Conservation (phyloP, 2,113 vertebrate genomes). For the Rattus rattus region DNA sequence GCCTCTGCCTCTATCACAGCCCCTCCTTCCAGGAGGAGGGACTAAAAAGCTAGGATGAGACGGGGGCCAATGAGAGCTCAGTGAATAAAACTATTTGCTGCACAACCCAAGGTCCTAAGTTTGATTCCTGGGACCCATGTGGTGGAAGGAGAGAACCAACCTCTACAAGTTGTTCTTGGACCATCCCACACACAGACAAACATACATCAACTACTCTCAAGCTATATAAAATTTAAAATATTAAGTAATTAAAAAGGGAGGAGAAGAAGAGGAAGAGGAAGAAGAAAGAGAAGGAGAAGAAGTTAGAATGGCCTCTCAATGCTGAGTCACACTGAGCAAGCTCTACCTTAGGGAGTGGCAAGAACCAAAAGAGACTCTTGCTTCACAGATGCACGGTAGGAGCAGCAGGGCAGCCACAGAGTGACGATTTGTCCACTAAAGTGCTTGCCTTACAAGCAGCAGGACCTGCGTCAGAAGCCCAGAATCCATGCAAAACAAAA, state of each 20-base stretch:
- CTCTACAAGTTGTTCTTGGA: neutral
- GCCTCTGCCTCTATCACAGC: neutral
- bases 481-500: neutral
- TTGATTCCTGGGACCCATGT: neutral
- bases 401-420: neutral
- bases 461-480: neutral
- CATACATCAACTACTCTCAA: neutral
- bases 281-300: no score
- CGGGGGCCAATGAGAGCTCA: neutral
- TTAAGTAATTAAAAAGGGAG: neutral
- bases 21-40: neutral
- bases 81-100: neutral
- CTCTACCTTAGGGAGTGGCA: neutral
- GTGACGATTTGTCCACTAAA: neutral
- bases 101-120: no score
- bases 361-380: neutral
- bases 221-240: neutral
- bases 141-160: neutral
- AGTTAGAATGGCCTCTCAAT: neutral
- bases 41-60: neutral
- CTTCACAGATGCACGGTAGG: neutral
- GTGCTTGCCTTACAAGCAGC: neutral
- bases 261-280: no score
- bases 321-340: conserved; percentile 8
- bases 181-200: neutral